phyloP scores from a whole-genome alignment of 2,113 vertebrate species.

The Centropristis striata region DNA sequence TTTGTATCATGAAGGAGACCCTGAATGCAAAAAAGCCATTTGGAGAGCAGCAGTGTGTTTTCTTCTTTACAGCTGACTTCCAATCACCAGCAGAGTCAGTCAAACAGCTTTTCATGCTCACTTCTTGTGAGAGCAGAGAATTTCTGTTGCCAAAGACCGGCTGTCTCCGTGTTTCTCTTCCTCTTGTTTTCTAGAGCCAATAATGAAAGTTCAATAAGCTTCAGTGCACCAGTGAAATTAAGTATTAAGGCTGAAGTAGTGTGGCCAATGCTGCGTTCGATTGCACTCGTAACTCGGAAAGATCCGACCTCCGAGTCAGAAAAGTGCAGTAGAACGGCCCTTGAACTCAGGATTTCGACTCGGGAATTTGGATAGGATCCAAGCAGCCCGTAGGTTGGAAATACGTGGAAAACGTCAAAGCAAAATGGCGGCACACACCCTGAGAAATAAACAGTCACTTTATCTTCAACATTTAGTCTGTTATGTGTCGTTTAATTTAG shows the following conservation, averaged over 20 bases:
- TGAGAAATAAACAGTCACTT: no score
- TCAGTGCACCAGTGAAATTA: background rate
- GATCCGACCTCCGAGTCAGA: no score
- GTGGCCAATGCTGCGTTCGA: no score
- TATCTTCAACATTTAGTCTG: no score
- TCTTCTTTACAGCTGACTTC: constrained; percentile 13
- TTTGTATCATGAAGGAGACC: constrained; percentile 31
- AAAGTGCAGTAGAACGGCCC: no score
- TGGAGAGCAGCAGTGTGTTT: constrained; percentile 33
- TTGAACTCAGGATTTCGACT: no score
- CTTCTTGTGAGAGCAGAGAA: constrained; percentile 19
- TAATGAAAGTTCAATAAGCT: background rate
- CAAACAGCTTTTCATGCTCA: constrained; percentile 33
- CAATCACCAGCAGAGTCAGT: constrained; percentile 24
- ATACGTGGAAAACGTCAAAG: no score
- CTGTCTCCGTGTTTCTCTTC: constrained; percentile 7
- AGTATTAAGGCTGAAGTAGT: background rate
- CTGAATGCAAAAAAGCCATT: constrained; percentile 30
- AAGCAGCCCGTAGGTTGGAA: no score
- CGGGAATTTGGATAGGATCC: no score
- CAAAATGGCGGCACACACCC: no score
- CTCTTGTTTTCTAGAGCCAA: constrained; percentile 1
- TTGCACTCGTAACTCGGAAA: no score
- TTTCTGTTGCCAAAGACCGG: constrained; percentile 9
- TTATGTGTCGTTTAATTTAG: no score